These are phyloP conservation scores for Loxodonta africana DNA, from an alignment of 2,113 vertebrate species.

Conservation along the genomic window DNA sequence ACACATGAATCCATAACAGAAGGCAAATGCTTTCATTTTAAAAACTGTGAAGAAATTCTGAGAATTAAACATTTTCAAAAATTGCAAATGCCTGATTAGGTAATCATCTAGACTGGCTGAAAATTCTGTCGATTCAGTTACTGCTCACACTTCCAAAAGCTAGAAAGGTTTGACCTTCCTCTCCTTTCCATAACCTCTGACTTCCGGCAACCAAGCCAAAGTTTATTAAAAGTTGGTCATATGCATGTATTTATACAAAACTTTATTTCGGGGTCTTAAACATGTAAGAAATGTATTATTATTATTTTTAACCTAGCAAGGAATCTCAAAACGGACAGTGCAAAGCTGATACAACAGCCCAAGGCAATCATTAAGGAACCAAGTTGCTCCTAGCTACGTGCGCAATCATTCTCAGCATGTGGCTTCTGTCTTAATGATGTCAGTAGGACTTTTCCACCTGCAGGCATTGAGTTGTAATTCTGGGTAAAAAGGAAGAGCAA, in stretches of 20 bases:
- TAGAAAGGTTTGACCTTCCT: not conserved
- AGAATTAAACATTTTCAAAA: not conserved
- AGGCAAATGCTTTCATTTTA: not conserved
- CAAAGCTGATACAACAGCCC: not conserved
- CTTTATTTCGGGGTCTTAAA: not conserved
- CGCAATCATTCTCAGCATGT: not conserved
- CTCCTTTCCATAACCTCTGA: not conserved
- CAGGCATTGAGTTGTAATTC: not conserved
- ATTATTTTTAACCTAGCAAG: not conserved
- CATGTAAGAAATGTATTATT: not conserved
- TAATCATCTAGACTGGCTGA: not conserved
- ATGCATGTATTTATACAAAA: not conserved
- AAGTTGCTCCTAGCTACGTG: not conserved
- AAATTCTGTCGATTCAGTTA: no score
- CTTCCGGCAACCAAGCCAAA: not conserved
- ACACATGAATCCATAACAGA: not conserved
- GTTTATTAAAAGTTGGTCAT: not conserved
- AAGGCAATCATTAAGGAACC: not conserved
- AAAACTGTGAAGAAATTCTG: not conserved
- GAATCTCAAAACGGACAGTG: not conserved
- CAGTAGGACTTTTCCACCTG: not conserved
- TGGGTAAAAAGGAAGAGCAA: not conserved
- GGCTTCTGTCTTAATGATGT: not conserved
- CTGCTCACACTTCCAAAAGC: no score
- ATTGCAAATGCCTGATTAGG: not conserved